phyloP scores from a whole-genome alignment of 1,140 invertebrate genomes.

The Hylaeus anthracinus region DNA sequence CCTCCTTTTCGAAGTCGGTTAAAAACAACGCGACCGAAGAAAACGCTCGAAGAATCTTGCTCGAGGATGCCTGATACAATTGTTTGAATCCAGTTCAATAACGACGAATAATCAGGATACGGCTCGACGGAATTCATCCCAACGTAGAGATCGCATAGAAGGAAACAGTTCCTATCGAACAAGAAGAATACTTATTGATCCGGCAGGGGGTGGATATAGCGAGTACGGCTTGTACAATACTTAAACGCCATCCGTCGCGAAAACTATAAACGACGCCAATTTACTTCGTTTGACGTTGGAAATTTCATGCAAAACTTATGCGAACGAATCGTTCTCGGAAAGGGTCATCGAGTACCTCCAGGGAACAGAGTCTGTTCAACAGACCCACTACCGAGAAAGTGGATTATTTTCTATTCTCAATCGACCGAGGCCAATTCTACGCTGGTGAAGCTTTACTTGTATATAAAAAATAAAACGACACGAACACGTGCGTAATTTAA shows the following conservation, averaged over 20 bases:
- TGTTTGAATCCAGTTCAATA: no score
- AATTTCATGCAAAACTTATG: constrained; percentile 21
- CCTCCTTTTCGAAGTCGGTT: no score
- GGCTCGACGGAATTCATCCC: background rate
- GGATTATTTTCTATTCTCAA: background rate
- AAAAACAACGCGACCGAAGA: no score
- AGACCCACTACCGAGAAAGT: background rate
- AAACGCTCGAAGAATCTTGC: no score
- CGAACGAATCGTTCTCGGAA: no score
- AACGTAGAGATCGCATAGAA: constrained; percentile 9
- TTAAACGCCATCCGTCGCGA: constrained; percentile 30
- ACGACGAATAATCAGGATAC: no score
- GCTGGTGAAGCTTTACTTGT: no score
- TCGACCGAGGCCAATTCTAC: no score
- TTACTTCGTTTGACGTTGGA: constrained; percentile 7
- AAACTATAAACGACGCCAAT: constrained; percentile 39
- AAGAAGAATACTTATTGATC: constrained; percentile 57
- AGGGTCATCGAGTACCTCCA: background rate
- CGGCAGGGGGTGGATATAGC: constrained; percentile 34
- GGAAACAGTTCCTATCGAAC: constrained; percentile 41
- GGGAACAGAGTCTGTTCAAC: no score
- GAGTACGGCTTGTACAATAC: constrained; percentile 3
- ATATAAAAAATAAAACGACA: no score
- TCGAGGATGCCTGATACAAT: no score
- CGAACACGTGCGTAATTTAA: no score